Percentiles rank a stretch among this genome's conserved stretches.
phyloP scores from a whole-genome alignment of 2,797 vertebrate genomes.

The Enteromius trimaculatus region DNA sequence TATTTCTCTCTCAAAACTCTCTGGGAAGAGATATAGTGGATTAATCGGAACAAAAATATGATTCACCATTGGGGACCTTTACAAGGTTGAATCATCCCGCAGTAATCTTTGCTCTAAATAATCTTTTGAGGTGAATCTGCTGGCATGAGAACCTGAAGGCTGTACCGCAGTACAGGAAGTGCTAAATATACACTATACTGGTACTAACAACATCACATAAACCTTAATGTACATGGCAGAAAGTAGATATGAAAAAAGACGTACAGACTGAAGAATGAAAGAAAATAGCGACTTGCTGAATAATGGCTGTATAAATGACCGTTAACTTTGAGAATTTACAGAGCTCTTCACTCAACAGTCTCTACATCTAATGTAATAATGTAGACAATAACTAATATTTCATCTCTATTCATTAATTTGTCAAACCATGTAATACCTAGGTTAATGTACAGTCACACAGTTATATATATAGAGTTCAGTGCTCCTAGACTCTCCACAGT shows the following conservation, averaged over 20 bases:
- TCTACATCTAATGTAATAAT: neutral
- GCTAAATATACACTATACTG: constrained; percentile 20
- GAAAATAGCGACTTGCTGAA: neutral
- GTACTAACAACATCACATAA: constrained; percentile 8
- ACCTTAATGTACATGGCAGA: constrained; percentile 1
- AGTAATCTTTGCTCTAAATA: constrained; percentile 49
- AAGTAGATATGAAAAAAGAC: neutral
- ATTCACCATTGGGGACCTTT: constrained; percentile 34
- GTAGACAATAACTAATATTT: neutral
- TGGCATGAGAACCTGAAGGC: constrained; percentile 15
- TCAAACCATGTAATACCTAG: neutral
- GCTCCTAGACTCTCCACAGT: neutral
- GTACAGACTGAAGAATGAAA: constrained; percentile 15
- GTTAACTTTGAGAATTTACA: neutral
- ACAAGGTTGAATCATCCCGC: constrained; percentile 26
- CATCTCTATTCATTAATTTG: neutral
- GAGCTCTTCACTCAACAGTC: neutral
- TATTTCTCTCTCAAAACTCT: constrained; percentile 22
- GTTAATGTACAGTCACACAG: constrained; percentile 18
- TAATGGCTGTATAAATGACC: neutral
- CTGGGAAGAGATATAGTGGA: constrained; percentile 35
- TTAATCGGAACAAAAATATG: constrained; percentile 26
- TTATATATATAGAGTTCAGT: neutral
- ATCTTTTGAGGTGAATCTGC: constrained; percentile 48
- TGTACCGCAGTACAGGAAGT: neutral